phyloP scores from a whole-genome alignment of 2,888 invertebrate species.

The Acanthosepion esculentum region DNA sequence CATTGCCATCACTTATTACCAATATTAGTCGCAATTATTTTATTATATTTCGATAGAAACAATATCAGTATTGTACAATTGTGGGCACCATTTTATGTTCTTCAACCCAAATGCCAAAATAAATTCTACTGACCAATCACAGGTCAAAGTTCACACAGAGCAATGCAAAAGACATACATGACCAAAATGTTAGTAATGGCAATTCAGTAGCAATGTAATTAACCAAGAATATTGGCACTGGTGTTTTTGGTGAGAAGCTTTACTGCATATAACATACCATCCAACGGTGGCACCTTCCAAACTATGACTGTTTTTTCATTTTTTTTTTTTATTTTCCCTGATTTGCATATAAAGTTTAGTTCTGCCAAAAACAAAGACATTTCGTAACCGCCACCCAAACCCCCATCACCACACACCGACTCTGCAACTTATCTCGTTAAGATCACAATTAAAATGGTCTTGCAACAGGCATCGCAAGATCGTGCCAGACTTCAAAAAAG shows the following conservation, averaged over 20 bases:
- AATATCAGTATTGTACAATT: background rate
- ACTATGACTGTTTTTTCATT: background rate
- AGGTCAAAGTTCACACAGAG: background rate
- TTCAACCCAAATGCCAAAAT: background rate
- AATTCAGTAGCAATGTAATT: background rate
- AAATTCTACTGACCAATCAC: no score
- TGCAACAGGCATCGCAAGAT: background rate
- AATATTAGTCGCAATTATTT: no score
- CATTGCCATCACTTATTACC: no score
- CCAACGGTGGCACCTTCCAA: background rate
- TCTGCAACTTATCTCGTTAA: background rate
- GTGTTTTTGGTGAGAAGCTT: background rate
- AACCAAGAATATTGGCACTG: background rate
- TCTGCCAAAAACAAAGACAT: background rate
- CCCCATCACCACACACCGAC: background rate
- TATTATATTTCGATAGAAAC: background rate
- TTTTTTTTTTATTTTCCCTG: background rate
- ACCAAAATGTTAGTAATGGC: background rate
- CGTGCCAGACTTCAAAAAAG: background rate
- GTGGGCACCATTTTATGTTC: background rate
- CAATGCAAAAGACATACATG: background rate
- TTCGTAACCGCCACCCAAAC: background rate
- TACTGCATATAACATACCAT: background rate
- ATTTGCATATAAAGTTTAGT: background rate
- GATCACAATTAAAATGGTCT: background rate